These are phyloP conservation scores for Thalassarche chlororhynchos DNA, from an alignment of 2,113 vertebrate genomes.

Conservation along the genomic window DNA sequence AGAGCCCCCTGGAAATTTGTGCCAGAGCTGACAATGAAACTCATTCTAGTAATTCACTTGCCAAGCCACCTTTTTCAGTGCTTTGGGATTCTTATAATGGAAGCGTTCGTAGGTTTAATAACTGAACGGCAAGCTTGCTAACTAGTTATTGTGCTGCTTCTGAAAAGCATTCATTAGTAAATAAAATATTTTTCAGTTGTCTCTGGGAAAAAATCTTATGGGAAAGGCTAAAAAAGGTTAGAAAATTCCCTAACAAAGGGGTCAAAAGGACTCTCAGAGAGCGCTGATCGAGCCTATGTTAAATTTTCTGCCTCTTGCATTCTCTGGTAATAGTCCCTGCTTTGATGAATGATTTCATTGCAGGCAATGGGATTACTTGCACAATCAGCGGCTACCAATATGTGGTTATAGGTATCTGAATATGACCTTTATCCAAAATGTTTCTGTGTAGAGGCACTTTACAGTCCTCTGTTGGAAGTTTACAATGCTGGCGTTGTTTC, in stretches of 20 bases:
- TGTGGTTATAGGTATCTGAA: conserved; percentile 7
- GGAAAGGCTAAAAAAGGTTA: not conserved
- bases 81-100: not conserved
- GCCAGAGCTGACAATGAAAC: not conserved
- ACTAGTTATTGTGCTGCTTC: not conserved
- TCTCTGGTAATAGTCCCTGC: not conserved
- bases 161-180: not conserved
- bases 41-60: not conserved
- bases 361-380: not conserved
- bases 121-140: not conserved
- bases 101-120: not conserved
- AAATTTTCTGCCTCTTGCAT: not conserved
- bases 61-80: not conserved
- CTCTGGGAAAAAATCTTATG: not conserved
- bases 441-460: not conserved
- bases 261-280: not conserved
- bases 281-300: not conserved
- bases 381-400: not conserved
- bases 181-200: not conserved
- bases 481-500: not conserved
- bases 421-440: not conserved
- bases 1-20: not conserved
- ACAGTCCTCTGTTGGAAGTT: not conserved
- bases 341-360: not conserved
- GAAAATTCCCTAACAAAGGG: not conserved